Evolutionary conservation across 1,140 invertebrate species (phyloP).

Genomic region (Xylocopa sonorina): DNA sequence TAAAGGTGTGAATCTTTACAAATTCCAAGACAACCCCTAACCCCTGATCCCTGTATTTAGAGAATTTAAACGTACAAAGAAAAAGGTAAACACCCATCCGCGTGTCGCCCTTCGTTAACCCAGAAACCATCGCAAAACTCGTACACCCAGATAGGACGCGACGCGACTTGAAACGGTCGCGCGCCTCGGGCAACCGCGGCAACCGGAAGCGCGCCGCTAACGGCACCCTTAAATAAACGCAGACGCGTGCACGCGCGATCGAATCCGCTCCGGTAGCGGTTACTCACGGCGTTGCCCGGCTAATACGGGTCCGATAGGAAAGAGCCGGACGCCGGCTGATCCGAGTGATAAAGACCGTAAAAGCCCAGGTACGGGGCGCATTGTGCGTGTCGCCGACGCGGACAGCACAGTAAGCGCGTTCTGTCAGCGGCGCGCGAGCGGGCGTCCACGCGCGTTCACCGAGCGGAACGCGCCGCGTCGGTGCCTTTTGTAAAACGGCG

Average conservation of each 20-base stretch:
- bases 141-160: too few relatives aligned
- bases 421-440: constrained; percentile 66
- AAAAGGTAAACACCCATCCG: too few relatives aligned
- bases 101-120: too few relatives aligned
- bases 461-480: constrained; percentile 48
- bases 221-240: constrained; percentile 72
- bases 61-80: too few relatives aligned
- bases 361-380: constrained; percentile 37
- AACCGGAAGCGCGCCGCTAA: constrained; percentile 69
- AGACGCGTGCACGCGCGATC: constrained; percentile 34
- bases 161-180: too few relatives aligned
- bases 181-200: too few relatives aligned
- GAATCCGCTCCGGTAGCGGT: neutral
- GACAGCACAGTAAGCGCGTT: constrained; percentile 71
- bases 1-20: too few relatives aligned
- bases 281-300: too few relatives aligned
- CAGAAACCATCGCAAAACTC: too few relatives aligned
- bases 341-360: constrained; percentile 68
- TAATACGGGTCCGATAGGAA: neutral
- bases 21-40: too few relatives aligned
- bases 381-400: constrained; percentile 61
- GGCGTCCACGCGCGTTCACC: constrained; percentile 52
- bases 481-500: constrained; percentile 71
- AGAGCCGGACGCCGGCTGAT: constrained; percentile 60
- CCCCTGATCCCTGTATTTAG: too few relatives aligned